Conservation (phyloP, 2,113 vertebrate genomes). For the Neolamprologus devosi region DNA sequence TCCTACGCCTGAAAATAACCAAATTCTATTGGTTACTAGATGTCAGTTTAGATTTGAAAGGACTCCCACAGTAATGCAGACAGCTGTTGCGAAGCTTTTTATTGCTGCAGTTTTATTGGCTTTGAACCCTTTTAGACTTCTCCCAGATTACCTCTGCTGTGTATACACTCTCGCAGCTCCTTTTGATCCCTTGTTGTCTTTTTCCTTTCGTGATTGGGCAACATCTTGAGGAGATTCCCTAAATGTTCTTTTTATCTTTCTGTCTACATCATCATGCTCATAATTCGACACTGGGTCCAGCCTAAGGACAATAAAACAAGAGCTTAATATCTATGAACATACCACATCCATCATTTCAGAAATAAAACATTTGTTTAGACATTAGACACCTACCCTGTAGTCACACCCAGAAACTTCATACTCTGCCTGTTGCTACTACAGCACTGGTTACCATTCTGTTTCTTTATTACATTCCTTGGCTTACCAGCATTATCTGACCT, state of each 20-base stretch:
- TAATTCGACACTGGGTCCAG: constrained; percentile 25
- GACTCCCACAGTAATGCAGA: background rate
- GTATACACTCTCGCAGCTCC: constrained; percentile 71
- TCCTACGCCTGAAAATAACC: constrained; percentile 74
- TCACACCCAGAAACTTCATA: constrained; percentile 82
- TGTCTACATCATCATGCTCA: constrained; percentile 30
- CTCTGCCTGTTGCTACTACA: constrained; percentile 80
- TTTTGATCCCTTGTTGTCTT: constrained; percentile 13
- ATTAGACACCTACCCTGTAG: constrained; percentile 76
- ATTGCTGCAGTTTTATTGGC: background rate
- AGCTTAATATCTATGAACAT: background rate
- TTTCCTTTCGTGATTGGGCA: constrained; percentile 9
- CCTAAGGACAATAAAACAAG: constrained; percentile 1
- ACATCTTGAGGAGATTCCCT: constrained; percentile 1
- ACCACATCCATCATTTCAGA: background rate
- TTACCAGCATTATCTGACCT: constrained; percentile 62
- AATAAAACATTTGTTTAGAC: background rate
- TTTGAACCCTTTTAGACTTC: background rate
- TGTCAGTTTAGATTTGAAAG: background rate
- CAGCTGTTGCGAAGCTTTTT: background rate
- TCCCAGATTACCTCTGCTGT: constrained; percentile 76
- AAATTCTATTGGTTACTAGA: background rate
- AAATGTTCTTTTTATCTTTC: constrained; percentile 4
- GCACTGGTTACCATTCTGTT: constrained; percentile 76
- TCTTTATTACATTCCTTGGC: constrained; percentile 83